A percentile compares a stretch with the other conserved stretches of the same genome.
Conservation (phyloP, 2,888 invertebrate genomes). For the Xiphydria camelus region DNA sequence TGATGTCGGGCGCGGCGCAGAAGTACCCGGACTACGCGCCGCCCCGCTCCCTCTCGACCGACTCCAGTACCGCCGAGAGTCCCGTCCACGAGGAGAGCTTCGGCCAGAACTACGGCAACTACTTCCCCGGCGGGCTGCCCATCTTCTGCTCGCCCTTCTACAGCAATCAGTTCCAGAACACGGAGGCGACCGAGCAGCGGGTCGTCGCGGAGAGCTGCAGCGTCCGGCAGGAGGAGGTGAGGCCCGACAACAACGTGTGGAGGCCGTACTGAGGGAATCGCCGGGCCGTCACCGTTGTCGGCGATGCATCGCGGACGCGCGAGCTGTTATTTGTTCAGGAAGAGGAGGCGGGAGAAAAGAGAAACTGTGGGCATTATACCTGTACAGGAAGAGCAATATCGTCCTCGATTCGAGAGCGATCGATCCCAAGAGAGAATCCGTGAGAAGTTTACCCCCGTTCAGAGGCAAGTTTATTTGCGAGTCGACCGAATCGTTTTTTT, state of each 20-base stretch:
- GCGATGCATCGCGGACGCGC: not conserved
- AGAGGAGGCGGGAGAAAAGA: too few species aligned
- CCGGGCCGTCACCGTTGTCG: too few species aligned
- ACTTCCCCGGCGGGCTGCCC: constrained; percentile 72
- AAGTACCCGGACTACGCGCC: constrained; percentile 56
- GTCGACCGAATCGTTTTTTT: too few species aligned
- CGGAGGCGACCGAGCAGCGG: constrained; percentile 51
- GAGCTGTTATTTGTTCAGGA: constrained; percentile 10
- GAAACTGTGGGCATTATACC: constrained; percentile 23
- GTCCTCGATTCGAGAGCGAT: constrained; percentile 2
- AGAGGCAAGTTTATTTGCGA: too few species aligned
- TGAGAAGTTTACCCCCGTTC: too few species aligned
- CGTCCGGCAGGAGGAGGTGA: constrained; percentile 51
- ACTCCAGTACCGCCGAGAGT: constrained; percentile 81
- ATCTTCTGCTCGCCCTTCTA: constrained; percentile 82
- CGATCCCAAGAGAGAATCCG: too few species aligned
- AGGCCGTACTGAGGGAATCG: constrained; percentile 48
- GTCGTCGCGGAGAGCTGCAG: constrained; percentile 51
- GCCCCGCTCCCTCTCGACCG: constrained; percentile 79
- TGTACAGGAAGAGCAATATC: constrained; percentile 14
- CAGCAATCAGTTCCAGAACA: constrained; percentile 60
- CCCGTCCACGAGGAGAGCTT: constrained; percentile 76
- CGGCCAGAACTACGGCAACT: constrained; percentile 67
- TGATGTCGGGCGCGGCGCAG: constrained; percentile 45
- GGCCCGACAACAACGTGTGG: constrained; percentile 56